Percentiles rank a stretch among this genome's conserved stretches.
Evolutionary conservation across 2,797 vertebrate species (phyloP).

Genomic region (Sebastiscus albofasciatus): DNA sequence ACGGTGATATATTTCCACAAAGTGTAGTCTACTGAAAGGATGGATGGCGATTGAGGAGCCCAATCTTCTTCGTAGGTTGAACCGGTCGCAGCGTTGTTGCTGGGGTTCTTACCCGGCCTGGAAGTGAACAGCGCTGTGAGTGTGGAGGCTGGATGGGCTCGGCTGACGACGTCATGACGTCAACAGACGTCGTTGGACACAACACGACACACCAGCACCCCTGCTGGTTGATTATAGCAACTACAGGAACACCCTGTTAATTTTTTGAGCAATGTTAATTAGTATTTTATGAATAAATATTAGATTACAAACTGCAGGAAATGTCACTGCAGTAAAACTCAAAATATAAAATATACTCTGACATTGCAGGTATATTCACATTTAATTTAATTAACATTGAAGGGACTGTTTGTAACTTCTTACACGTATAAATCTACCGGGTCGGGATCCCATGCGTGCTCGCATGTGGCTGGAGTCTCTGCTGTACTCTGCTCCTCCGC

Average conservation of each 20-base stretch:
- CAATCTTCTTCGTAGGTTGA: slow-evolving; percentile 73
- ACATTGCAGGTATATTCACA: not conserved
- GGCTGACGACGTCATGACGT: slow-evolving; percentile 65
- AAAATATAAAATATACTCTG: not conserved
- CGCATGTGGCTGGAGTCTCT: too few species aligned
- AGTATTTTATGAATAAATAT: not conserved
- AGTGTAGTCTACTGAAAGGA: slow-evolving; percentile 71
- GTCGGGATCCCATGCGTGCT: too few species aligned
- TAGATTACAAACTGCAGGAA: not conserved
- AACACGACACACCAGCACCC: not conserved
- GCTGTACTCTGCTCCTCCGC: too few species aligned
- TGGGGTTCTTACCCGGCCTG: slow-evolving; percentile 82
- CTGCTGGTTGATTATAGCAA: not conserved
- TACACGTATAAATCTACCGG: too few species aligned
- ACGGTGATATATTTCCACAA: slow-evolving; percentile 72
- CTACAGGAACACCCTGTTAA: not conserved
- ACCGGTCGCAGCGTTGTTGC: slow-evolving; percentile 72
- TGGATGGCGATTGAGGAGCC: slow-evolving; percentile 85
- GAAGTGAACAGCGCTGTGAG: slow-evolving; percentile 63
- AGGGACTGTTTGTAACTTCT: too few species aligned
- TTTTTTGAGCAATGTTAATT: not conserved
- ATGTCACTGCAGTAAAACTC: not conserved
- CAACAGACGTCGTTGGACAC: slow-evolving; percentile 24
- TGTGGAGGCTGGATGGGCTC: slow-evolving; percentile 48
- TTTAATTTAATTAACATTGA: not conserved